Percentiles rank a stretch among this genome's conserved stretches.
Evolutionary conservation across 2,113 vertebrate species (phyloP).

Genomic region (Microcebus griseorufus): DNA sequence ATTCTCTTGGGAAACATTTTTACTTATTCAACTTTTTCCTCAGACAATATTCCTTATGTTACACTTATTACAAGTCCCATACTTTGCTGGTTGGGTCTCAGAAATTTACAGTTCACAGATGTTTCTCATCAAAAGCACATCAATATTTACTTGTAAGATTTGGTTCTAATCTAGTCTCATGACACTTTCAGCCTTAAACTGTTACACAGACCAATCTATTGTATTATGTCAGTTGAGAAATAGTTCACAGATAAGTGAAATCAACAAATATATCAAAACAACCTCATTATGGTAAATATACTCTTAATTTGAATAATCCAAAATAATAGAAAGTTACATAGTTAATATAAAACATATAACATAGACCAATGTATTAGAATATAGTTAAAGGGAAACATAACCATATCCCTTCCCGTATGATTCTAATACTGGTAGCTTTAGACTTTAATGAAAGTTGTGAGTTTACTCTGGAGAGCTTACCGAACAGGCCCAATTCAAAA

Average conservation of each 20-base stretch:
- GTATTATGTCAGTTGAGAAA: slow-evolving; percentile 6
- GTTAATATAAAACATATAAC: not conserved
- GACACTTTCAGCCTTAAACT: slow-evolving; percentile 21
- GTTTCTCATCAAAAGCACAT: slow-evolving; percentile 36
- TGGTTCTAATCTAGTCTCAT: slow-evolving; percentile 44
- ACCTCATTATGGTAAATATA: not conserved
- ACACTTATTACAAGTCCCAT: not conserved
- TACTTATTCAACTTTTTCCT: not conserved
- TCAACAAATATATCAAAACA: slow-evolving; percentile 24
- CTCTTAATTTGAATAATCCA: not conserved
- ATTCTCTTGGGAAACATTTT: not conserved
- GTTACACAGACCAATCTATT: not conserved
- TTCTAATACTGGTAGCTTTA: not conserved
- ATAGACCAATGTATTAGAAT: not conserved
- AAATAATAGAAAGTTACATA: slow-evolving; percentile 24
- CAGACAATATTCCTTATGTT: not conserved
- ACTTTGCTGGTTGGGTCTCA: slow-evolving; percentile 14
- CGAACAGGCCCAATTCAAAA: not conserved
- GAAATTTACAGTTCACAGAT: slow-evolving; percentile 39
- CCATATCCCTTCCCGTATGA: not conserved
- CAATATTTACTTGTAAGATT: slow-evolving; percentile 45
- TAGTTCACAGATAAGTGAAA: not conserved
- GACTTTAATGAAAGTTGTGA: not conserved
- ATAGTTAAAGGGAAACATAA: not conserved
- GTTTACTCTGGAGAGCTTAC: not conserved